Base-by-base conservation (phyloP, 2,113 vertebrate genomes). In the Perca flavescens region DNA sequence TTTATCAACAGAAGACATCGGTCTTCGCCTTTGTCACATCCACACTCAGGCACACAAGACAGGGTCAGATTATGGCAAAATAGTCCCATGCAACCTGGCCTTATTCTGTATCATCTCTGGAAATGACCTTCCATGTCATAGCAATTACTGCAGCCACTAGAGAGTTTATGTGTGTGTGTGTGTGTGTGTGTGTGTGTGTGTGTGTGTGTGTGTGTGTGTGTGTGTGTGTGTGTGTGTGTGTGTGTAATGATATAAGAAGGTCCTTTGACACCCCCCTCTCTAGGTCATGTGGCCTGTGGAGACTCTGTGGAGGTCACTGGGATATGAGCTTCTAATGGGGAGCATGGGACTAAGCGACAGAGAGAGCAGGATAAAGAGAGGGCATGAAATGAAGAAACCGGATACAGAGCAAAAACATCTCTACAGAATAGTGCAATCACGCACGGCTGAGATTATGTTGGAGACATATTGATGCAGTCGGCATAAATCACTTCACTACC, bases 111-210 rank as follows among this genome's bases (percentile, higher is more conserved):
- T 77, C 83, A 66, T 89, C 90, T 91, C 89, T 83, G 86, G 80
- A 89, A 92, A 89, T 90, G 92, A 93, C 91, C 94, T 92, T 90
- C 88, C 3, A 22, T 91, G 91, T 91, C 91, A 91, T 5, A 86
- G 92, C 89, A 93, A 93, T 94, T 94, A 94, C 90, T 25, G 85
- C 83, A 49, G 85, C 88, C 89, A 85, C 93, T 56, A 52, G 88
- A 83, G 91, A 81, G 22, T 75, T 81, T 75, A 25, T 47, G 85
- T 67, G 86, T 70, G 80, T 72, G 3, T 47, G 69, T 1, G 2
- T 31, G 69, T 4, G 3, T 64, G n/a, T n/a, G n/a, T n/a, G n/a
- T n/a, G n/a, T n/a, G n/a, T n/a, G n/a, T n/a, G n/a, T n/a, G n/a
- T n/a, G 85, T 19, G 88, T 25, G 84, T 36, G 86, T 40, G 86